These are phyloP conservation scores for Enteromius argenteus DNA, from an alignment of 2,797 vertebrate species.

Conservation along the genomic window DNA sequence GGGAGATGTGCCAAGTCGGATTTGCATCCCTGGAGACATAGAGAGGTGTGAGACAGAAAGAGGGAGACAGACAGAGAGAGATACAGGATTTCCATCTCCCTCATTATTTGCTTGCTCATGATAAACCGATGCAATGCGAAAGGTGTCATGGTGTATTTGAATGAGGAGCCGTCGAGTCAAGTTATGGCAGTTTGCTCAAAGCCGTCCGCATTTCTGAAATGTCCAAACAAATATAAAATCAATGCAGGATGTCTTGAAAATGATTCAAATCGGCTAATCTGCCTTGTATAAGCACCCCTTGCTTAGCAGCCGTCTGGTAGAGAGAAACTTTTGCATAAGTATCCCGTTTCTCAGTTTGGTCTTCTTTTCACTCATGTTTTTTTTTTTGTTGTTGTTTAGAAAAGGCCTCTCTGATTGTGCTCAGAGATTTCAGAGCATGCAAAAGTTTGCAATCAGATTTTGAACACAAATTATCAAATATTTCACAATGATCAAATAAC, in stretches of 20 bases:
- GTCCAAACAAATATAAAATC: conserved; percentile 11
- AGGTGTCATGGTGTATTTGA: conserved; percentile 14
- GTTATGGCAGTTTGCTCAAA: not conserved
- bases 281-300: not conserved
- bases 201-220: not conserved
- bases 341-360: conserved; percentile 44
- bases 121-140: conserved; percentile 7
- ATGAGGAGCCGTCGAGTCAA: not conserved
- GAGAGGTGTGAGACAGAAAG: conserved; percentile 28
- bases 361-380: conserved; percentile 45
- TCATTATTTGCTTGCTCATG: conserved; percentile 39
- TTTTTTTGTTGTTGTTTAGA: not conserved
- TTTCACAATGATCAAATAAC: not conserved
- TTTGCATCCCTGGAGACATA: conserved; percentile 50
- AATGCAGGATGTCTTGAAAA: not conserved
- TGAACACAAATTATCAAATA: not conserved
- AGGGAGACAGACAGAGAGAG: conserved; percentile 33
- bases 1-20: conserved; percentile 49
- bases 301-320: conserved; percentile 6
- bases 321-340: conserved; percentile 16
- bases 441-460: not conserved
- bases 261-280: not conserved
- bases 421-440: not conserved
- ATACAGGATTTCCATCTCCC: conserved; percentile 22
- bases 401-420: no score